Conservation (phyloP, 2,797 vertebrate species). For the Eospalax fontanierii region DNA sequence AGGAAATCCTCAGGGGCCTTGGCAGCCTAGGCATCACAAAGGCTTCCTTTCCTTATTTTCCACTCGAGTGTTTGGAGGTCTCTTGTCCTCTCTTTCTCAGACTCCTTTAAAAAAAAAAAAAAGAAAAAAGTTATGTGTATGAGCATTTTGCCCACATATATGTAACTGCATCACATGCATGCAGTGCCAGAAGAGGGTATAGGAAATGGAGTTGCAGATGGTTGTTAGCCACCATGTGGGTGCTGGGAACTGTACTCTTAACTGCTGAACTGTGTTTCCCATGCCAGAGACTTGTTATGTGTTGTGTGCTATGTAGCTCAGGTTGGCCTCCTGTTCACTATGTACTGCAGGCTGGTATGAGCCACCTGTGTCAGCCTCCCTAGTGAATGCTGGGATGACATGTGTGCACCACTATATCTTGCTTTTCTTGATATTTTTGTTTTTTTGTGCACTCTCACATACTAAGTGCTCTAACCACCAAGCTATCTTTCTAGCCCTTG, state of each 20-base stretch:
- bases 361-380: neutral
- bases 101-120: too few relatives aligned
- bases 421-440: neutral
- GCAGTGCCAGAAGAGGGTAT: too few relatives aligned
- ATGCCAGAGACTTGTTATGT: neutral
- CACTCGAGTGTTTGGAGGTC: neutral
- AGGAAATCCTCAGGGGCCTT: neutral
- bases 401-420: neutral
- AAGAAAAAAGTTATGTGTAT: too few relatives aligned
- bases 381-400: neutral
- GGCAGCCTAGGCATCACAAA: neutral
- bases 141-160: too few relatives aligned
- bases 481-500: neutral
- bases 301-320: neutral
- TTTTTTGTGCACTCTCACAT: neutral
- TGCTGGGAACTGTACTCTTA: too few relatives aligned
- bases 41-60: neutral
- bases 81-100: conserved; percentile 40
- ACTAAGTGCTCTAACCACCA: neutral
- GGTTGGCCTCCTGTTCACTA: neutral
- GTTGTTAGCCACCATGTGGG: too few relatives aligned
- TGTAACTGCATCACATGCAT: too few relatives aligned
- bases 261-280: too few relatives aligned
- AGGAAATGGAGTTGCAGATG: too few relatives aligned
- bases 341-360: neutral